A percentile compares a stretch with the other conserved stretches of the same genome.
phyloP scores from a whole-genome alignment of 2,888 invertebrate genomes.

The Euclidia mi region DNA sequence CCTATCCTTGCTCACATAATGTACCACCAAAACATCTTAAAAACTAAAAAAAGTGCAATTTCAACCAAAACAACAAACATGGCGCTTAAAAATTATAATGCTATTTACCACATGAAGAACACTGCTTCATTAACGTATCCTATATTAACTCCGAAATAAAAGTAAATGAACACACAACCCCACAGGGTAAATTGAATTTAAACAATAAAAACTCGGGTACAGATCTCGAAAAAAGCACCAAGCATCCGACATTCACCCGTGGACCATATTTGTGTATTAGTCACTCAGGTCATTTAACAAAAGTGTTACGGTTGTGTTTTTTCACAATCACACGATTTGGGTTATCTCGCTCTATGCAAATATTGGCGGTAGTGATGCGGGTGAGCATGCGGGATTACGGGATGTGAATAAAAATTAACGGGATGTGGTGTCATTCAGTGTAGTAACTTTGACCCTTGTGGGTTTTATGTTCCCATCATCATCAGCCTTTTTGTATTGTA shows the following conservation, averaged over 20 bases:
- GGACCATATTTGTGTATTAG: conserved; percentile 44
- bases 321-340: conserved; percentile 24
- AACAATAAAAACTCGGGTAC: conserved; percentile 26
- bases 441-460: too few relatives aligned
- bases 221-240: conserved; percentile 34
- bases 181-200: conserved; percentile 20
- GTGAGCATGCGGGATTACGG: conserved; percentile 21
- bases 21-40: too few relatives aligned
- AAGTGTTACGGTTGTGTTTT: conserved; percentile 35
- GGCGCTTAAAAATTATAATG: not conserved
- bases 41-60: too few relatives aligned
- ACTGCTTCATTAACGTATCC: not conserved
- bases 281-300: conserved; percentile 54
- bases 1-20: too few relatives aligned
- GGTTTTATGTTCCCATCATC: too few relatives aligned
- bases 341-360: conserved; percentile 21
- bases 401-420: not conserved
- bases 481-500: too few relatives aligned
- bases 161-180: not conserved
- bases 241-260: conserved; percentile 30
- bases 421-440: too few relatives aligned
- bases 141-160: not conserved
- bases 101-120: not conserved
- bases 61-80: too few relatives aligned
- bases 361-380: conserved; percentile 24